Conservation (phyloP, 1,140 invertebrate species). For the Dendroctonus valens region DNA sequence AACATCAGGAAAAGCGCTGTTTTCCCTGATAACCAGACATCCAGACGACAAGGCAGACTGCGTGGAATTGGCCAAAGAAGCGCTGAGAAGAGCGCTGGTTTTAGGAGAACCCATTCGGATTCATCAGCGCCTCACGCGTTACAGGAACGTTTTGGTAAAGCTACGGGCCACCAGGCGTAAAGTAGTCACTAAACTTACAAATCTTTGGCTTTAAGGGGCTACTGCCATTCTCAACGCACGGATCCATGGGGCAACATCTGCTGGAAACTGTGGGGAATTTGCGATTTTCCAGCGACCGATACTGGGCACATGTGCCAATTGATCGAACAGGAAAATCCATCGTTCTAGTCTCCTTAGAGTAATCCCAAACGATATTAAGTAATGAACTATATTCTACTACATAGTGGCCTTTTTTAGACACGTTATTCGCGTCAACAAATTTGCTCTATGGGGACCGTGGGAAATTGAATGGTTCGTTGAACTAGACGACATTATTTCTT, state of each 20-base stretch:
- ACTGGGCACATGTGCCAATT: constrained; percentile 47
- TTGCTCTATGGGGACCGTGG: constrained; percentile 69
- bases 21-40: constrained; percentile 58
- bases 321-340: constrained; percentile 54
- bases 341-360: constrained; percentile 55
- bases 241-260: constrained; percentile 47
- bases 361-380: constrained; percentile 39
- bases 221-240: constrained; percentile 46
- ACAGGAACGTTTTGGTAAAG: constrained; percentile 67
- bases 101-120: constrained; percentile 67
- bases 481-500: constrained; percentile 71
- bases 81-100: constrained; percentile 67
- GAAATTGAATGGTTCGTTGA: constrained; percentile 74
- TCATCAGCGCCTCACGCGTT: constrained; percentile 67
- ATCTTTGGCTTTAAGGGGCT: constrained; percentile 37
- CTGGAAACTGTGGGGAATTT: constrained; percentile 45
- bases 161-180: constrained; percentile 17
- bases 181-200: not conserved
- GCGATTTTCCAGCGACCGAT: constrained; percentile 44
- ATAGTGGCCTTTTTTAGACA: constrained; percentile 57
- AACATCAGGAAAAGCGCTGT: constrained; percentile 62
- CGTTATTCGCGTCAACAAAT: constrained; percentile 71
- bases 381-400: not conserved
- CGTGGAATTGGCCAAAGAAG: constrained; percentile 66
- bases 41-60: constrained; percentile 60